Evolutionary conservation across 2,797 vertebrate species (phyloP).

Genomic region (Eremophila alpestris): DNA sequence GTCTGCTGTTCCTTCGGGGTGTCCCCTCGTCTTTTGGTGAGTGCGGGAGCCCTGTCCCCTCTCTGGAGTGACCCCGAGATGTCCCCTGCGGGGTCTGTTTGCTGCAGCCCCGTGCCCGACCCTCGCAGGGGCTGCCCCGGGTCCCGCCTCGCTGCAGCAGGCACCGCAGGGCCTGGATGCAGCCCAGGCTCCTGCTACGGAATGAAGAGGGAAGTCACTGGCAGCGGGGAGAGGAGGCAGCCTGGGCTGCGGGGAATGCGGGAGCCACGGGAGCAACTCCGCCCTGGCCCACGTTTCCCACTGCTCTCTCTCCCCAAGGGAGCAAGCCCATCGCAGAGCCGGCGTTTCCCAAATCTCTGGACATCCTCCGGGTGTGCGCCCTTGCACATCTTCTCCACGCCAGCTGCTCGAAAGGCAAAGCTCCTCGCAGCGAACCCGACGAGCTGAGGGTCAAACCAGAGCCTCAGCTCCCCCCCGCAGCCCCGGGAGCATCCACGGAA

Average conservation of each 20-base stretch:
- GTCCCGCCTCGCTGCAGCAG: no score
- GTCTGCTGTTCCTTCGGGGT: no score
- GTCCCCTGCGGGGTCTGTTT: no score
- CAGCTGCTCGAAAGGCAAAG: background rate
- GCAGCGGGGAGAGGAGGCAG: background rate
- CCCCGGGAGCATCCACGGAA: background rate
- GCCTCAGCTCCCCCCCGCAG: background rate
- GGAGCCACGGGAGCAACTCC: background rate
- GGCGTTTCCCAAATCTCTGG: background rate
- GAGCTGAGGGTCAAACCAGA: background rate
- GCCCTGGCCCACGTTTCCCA: background rate
- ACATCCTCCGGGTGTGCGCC: accelerated
- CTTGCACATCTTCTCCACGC: accelerated
- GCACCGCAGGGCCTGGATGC: no score
- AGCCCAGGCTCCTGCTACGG: background rate
- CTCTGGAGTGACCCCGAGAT: no score
- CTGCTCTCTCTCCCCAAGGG: no score
- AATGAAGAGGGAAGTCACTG: background rate
- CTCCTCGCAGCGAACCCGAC: accelerated
- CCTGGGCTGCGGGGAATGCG: background rate
- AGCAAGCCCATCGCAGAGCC: accelerated
- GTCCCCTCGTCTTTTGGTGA: no score
- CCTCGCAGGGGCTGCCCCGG: no score
- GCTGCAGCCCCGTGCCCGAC: no score
- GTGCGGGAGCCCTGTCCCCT: no score